phyloP scores from a whole-genome alignment of 2,888 invertebrate species.

The Melangyna quadrimaculata region DNA sequence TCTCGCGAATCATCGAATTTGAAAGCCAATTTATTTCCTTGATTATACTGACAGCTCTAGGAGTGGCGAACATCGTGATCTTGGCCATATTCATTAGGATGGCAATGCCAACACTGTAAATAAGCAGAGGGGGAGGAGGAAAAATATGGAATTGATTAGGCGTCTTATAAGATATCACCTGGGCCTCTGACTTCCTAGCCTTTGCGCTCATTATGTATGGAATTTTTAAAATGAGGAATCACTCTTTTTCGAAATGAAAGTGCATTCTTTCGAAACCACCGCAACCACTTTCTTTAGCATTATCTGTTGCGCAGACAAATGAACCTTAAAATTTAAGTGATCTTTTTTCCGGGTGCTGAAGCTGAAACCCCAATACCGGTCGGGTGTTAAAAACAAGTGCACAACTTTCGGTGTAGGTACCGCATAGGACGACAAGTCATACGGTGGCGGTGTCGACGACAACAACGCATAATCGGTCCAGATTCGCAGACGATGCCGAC shows the following conservation, averaged over 20 bases:
- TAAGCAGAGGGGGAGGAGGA: neutral
- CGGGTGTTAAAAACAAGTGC: conserved; percentile 51
- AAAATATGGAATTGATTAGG: conserved; percentile 49
- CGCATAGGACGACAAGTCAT: conserved; percentile 48
- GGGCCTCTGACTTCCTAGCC: conserved; percentile 49
- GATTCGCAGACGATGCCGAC: conserved; percentile 37
- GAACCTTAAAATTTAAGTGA: conserved; percentile 63
- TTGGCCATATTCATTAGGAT: conserved; percentile 30
- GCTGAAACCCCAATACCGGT: neutral
- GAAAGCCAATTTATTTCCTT: conserved; percentile 65
- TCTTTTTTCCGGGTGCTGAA: conserved; percentile 56
- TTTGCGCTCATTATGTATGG: conserved; percentile 53
- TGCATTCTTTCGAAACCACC: conserved; percentile 51
- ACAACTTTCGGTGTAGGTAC: conserved; percentile 41
- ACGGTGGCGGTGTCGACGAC: neutral
- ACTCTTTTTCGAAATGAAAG: conserved; percentile 57
- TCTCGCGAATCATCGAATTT: conserved; percentile 54
- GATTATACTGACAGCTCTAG: conserved; percentile 58
- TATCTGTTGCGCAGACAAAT: conserved; percentile 34
- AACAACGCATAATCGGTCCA: conserved; percentile 63
- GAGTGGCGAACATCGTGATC: conserved; percentile 61
- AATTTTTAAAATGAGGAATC: conserved; percentile 52
- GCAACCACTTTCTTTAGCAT: conserved; percentile 64
- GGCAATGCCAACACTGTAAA: neutral
- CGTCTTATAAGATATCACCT: conserved; percentile 40